Evolutionary conservation across 2,113 vertebrate species (phyloP).

Genomic region (Crotalus horridus): DNA sequence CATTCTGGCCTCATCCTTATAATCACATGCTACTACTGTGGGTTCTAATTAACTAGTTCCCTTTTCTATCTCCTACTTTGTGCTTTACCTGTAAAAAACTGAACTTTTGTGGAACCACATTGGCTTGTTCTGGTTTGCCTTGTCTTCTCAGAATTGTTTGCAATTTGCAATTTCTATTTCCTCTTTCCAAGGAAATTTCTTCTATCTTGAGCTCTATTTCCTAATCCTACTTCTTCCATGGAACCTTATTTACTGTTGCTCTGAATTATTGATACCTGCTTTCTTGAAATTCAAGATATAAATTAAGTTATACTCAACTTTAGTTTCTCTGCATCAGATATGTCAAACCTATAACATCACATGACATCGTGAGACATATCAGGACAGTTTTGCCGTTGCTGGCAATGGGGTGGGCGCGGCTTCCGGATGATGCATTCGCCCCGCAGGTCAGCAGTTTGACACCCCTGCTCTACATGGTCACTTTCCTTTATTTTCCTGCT

Average conservation of each 20-base stretch:
- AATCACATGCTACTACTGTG: not conserved
- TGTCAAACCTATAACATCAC: no score
- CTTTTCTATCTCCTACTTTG: not conserved
- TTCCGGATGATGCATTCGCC: no score
- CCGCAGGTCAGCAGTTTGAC: no score
- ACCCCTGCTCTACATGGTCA: not conserved
- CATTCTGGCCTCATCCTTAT: not conserved
- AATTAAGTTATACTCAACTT: not conserved
- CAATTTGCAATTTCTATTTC: not conserved
- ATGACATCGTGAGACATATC: no score
- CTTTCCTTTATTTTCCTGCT: not conserved
- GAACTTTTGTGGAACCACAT: not conserved
- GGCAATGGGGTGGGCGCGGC: no score
- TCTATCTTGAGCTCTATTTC: not conserved
- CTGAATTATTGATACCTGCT: not conserved
- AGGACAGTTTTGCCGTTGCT: no score
- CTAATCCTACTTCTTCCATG: not conserved
- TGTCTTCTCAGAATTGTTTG: not conserved
- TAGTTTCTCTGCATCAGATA: not conserved
- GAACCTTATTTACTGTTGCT: not conserved
- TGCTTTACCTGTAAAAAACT: not conserved
- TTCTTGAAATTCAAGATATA: not conserved
- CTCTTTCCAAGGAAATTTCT: not conserved
- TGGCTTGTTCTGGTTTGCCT: not conserved
- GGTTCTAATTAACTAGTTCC: not conserved